These are phyloP conservation scores for Anagrus nilaparvatae DNA, from an alignment of 1,140 invertebrate genomes.

Conservation along the genomic window DNA sequence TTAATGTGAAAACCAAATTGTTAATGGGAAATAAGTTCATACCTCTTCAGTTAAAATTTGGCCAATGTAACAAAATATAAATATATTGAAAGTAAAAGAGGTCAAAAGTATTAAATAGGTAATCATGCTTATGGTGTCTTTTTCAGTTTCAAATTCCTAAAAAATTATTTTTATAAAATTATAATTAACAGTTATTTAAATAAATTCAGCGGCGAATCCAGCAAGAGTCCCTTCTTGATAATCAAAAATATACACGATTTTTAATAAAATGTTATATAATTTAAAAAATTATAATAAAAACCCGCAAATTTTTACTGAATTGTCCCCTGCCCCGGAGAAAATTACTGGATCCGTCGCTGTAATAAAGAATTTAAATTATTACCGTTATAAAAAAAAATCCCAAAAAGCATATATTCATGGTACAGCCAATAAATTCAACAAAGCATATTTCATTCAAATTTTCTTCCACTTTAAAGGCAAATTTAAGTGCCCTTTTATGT, in stretches of 20 bases:
- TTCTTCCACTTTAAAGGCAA: no score
- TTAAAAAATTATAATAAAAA: no score
- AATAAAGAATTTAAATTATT: no score
- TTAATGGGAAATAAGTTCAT: constrained; percentile 6
- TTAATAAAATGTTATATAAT: no score
- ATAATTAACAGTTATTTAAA: not conserved
- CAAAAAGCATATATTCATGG: constrained; percentile 29
- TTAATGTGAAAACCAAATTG: not conserved
- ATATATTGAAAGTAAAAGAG: constrained; percentile 25
- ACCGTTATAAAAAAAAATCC: constrained; percentile 30
- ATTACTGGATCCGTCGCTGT: no score
- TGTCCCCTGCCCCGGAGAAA: no score
- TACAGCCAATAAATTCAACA: constrained; percentile 29
- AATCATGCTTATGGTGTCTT: constrained; percentile 13
- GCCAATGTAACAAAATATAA: constrained; percentile 27
- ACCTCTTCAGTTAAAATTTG: constrained; percentile 25
- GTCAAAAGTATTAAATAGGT: constrained; percentile 22
- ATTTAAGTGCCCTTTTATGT: no score
- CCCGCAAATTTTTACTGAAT: no score
- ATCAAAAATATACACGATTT: no score
- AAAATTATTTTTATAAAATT: constrained; percentile 11
- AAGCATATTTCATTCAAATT: constrained; percentile 28
- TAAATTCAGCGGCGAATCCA: no score
- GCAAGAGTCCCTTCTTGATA: no score
- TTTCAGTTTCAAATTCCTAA: constrained; percentile 22